Percentiles rank a stretch among this genome's conserved stretches.
Evolutionary conservation across 1,140 invertebrate genomes (phyloP).

Genomic region (Tetraneura akinire): DNA sequence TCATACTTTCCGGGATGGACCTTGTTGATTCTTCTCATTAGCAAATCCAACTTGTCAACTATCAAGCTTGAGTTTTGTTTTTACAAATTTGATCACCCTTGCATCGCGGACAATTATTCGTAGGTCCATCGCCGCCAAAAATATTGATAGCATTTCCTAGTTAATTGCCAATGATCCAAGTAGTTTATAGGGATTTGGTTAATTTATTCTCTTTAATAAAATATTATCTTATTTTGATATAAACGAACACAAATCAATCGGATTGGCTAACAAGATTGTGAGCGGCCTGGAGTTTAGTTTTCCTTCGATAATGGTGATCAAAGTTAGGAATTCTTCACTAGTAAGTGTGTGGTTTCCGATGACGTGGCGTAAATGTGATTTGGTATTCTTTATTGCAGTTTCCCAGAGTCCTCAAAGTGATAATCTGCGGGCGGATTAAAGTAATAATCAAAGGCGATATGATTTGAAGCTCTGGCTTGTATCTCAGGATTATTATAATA

Average conservation of each 20-base stretch:
- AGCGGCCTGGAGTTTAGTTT: conserved; percentile 58
- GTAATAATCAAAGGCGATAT: conserved; percentile 28
- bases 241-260: conserved; percentile 55
- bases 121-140: no score
- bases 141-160: neutral
- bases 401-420: conserved; percentile 59
- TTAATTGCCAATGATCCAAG: neutral
- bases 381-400: conserved; percentile 56
- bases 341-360: conserved; percentile 54
- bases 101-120: no score
- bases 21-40: no score
- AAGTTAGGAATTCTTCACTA: conserved; percentile 56
- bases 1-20: no score
- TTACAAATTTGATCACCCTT: no score
- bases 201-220: conserved; percentile 52
- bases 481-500: neutral
- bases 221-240: conserved; percentile 57
- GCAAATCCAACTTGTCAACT: no score
- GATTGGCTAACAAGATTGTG: conserved; percentile 56
- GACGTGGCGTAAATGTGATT: conserved; percentile 56
- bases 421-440: conserved; percentile 56
- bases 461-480: neutral
- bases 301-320: conserved; percentile 55
- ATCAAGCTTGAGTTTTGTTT: no score
- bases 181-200: neutral